A percentile compares a stretch with the other conserved stretches of the same genome.
These are phyloP conservation scores for Nannospalax galili DNA, from an alignment of 2,113 vertebrate species.

Conservation along the genomic window DNA sequence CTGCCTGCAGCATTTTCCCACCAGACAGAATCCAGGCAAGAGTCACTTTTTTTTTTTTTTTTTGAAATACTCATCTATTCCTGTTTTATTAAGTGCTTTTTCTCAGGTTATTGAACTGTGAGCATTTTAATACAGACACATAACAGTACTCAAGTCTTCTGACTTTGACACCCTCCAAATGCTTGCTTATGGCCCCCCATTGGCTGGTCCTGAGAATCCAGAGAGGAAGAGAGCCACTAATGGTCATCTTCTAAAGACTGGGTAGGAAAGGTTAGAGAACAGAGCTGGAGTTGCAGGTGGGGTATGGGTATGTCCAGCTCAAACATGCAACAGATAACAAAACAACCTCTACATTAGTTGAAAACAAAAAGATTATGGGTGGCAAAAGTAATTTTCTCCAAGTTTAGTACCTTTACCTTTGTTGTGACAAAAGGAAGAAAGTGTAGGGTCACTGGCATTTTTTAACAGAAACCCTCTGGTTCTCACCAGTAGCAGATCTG, in stretches of 20 bases:
- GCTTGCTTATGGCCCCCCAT: not conserved
- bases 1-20: not conserved
- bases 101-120: not conserved
- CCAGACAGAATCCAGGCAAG: not conserved
- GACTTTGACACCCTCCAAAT: not conserved
- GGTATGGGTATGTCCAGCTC: not conserved
- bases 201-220: not conserved
- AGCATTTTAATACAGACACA: not conserved
- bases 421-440: conserved; percentile 21
- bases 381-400: conserved; percentile 25
- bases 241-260: not conserved
- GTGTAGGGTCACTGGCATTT: not conserved
- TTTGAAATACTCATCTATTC: conserved; percentile 27
- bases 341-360: not conserved
- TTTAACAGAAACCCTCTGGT: not conserved
- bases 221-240: not conserved
- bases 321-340: not conserved
- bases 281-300: not conserved
- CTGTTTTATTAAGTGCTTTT: conserved; percentile 9
- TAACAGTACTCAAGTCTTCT: not conserved
- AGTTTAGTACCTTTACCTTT: not conserved
- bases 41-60: not conserved
- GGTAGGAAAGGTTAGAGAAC: not conserved
- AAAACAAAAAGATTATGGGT: not conserved
- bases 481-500: not conserved